A percentile compares a stretch with the other conserved stretches of the same genome.
Evolutionary conservation across 2,888 invertebrate genomes (phyloP).

Genomic region (Chrysolina haemoptera): DNA sequence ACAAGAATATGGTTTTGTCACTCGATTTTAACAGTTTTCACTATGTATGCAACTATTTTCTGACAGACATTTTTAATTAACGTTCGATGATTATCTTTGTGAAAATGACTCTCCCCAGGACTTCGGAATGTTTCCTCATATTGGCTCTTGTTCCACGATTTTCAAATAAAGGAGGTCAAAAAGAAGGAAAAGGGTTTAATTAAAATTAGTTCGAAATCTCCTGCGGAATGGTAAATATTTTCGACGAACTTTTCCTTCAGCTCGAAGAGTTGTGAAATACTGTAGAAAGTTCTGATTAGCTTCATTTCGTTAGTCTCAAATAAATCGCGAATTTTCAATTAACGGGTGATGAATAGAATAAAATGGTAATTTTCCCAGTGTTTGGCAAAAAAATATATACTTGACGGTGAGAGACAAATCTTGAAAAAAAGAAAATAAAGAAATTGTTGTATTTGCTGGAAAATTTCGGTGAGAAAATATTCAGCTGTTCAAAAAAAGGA

Average conservation of each 20-base stretch:
- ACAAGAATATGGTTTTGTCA: not conserved
- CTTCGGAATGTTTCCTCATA: not conserved
- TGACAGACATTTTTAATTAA: not conserved
- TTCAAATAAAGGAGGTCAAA: not conserved
- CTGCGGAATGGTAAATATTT: constrained; percentile 1
- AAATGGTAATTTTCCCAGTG: too few species aligned
- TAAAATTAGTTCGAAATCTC: not conserved
- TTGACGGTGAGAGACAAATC: too few species aligned
- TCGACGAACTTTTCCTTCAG: not conserved
- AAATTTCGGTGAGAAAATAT: too few species aligned
- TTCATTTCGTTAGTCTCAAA: too few species aligned
- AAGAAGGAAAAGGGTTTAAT: not conserved
- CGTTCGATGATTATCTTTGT: not conserved
- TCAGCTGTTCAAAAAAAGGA: too few species aligned
- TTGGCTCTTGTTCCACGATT: not conserved
- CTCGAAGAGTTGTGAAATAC: not conserved
- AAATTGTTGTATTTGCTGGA: too few species aligned
- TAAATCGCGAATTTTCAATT: too few species aligned
- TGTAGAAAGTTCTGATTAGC: not conserved
- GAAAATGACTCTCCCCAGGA: too few species aligned
- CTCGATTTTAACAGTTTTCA: not conserved
- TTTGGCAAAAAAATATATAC: too few species aligned
- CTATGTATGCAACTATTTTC: not conserved
- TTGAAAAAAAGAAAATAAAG: too few species aligned
- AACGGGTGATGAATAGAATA: too few species aligned